Conservation (phyloP, 92 coral and sea anemone genomes). For the Porites lobata region DNA sequence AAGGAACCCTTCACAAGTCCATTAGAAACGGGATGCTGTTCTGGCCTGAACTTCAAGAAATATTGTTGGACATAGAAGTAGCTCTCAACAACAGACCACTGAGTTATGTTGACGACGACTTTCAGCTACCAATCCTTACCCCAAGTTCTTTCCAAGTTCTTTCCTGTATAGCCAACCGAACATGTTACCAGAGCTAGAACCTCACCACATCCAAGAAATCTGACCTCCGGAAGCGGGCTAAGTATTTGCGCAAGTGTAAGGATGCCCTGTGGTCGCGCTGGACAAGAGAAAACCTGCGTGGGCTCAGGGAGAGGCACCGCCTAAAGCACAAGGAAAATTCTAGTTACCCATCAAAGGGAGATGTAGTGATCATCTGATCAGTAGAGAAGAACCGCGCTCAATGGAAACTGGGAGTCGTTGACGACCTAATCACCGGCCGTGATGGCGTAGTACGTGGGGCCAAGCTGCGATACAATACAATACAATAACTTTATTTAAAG, state of each 20-base stretch:
- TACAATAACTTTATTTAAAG: too few relatives aligned
- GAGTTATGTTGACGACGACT: conserved; percentile 46
- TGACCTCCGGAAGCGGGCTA: conserved; percentile 41
- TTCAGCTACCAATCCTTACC: not conserved
- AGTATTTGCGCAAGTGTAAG: conserved; percentile 27
- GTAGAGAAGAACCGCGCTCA: conserved; percentile 32
- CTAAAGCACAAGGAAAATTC: not conserved
- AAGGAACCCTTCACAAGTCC: conserved; percentile 52
- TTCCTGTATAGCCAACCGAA: conserved; percentile 3
- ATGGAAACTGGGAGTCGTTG: conserved; percentile 49
- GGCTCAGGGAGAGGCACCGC: conserved; percentile 28
- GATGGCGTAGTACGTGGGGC: conserved; percentile 43
- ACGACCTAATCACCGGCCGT: conserved; percentile 42
- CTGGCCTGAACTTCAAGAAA: conserved; percentile 52
- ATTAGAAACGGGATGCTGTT: conserved; percentile 57
- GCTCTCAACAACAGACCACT: conserved; percentile 51
- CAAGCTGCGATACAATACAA: not conserved
- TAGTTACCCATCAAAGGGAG: conserved; percentile 8
- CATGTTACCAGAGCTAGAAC: conserved; percentile 6
- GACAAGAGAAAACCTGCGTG: conserved; percentile 38
- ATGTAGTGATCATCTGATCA: conserved; percentile 29
- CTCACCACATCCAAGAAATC: conserved; percentile 12
- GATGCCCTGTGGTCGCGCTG: conserved; percentile 51
- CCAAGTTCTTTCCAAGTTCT: not conserved
- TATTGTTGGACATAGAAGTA: conserved; percentile 55